Conservation (phyloP, 2,113 vertebrate species). For the Ibidorhyncha struthersii region DNA sequence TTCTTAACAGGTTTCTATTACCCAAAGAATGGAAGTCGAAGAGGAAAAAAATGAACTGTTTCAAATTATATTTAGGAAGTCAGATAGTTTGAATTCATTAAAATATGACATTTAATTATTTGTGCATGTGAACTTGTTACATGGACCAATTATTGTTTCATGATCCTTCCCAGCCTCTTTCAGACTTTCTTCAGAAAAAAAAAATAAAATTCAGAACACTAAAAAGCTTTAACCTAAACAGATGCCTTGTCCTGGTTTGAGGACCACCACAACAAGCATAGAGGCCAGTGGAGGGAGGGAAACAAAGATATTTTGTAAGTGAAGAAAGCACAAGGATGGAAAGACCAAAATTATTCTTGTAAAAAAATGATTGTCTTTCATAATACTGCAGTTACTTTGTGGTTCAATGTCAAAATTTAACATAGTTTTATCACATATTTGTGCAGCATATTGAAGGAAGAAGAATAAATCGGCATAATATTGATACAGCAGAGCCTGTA, state of each 20-base stretch:
- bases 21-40: not conserved
- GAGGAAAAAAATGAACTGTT: not conserved
- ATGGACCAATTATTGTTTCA: not conserved
- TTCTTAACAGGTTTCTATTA: not conserved
- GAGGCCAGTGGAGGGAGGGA: not conserved
- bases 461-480: not conserved
- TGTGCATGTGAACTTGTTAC: not conserved
- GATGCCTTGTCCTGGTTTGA: too few relatives aligned
- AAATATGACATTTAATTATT: constrained; percentile 10
- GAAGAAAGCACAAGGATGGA: not conserved
- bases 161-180: not conserved
- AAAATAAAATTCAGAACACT: not conserved
- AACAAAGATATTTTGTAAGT: not conserved
- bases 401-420: not conserved
- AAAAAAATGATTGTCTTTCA: not conserved
- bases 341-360: not conserved
- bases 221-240: not conserved
- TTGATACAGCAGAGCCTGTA: not conserved
- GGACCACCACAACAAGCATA: not conserved
- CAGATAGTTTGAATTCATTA: not conserved
- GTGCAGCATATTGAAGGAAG: not conserved
- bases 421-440: not conserved
- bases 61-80: not conserved
- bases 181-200: not conserved
- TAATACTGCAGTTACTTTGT: not conserved